Conservation (phyloP, 2,888 invertebrate genomes). For the Parnassius orleans region DNA sequence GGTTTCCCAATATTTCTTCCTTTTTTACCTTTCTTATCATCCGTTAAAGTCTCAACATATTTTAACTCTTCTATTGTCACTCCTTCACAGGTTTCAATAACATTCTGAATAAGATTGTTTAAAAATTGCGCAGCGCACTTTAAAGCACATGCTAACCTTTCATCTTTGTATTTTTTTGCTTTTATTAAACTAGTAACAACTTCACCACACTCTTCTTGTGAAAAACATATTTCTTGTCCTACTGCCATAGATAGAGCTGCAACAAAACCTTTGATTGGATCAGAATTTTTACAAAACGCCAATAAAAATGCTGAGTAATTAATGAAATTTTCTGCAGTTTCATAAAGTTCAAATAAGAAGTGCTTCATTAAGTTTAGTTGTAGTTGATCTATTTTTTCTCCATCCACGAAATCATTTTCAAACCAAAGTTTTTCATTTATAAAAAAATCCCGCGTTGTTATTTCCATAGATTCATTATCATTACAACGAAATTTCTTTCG, state of each 20-base stretch:
- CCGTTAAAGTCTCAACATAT: constrained; percentile 44
- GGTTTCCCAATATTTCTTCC: constrained; percentile 40
- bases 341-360: constrained; percentile 80
- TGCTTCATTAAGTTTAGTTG: constrained; percentile 71
- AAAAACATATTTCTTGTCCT: constrained; percentile 77
- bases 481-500: constrained; percentile 69
- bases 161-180: constrained; percentile 61
- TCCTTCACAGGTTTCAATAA: constrained; percentile 58
- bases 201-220: constrained; percentile 68
- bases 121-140: constrained; percentile 58
- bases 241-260: constrained; percentile 80
- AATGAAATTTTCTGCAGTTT: constrained; percentile 63
- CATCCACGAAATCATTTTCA: constrained; percentile 54
- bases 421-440: constrained; percentile 60
- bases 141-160: constrained; percentile 56
- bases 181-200: constrained; percentile 65
- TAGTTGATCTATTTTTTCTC: constrained; percentile 46
- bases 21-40: constrained; percentile 56
- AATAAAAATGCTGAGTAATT: constrained; percentile 84
- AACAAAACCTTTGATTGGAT: constrained; percentile 78
- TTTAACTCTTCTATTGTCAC: constrained; percentile 60
- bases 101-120: constrained; percentile 51
- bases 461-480: constrained; percentile 65
- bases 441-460: constrained; percentile 57
- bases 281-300: constrained; percentile 81